Evolutionary conservation across 2,888 invertebrate species (phyloP).

Genomic region (Elegia similella): DNA sequence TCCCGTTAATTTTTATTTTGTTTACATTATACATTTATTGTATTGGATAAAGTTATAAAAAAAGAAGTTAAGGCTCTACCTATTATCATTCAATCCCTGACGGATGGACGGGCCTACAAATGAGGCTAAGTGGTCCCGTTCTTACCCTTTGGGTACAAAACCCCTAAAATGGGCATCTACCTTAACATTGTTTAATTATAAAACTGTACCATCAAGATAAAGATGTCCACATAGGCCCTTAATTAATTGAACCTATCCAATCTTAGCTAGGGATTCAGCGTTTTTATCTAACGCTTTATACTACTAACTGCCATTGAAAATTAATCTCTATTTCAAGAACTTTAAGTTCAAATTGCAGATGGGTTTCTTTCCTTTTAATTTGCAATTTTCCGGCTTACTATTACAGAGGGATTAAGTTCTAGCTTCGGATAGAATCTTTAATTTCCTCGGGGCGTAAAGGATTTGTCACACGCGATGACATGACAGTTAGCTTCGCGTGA

Average conservation of each 20-base stretch:
- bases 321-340: slow-evolving; percentile 22
- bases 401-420: slow-evolving; percentile 72
- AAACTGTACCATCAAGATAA: slow-evolving; percentile 31
- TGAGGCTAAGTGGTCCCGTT: too few species aligned
- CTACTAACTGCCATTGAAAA: slow-evolving; percentile 23
- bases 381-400: slow-evolving; percentile 76
- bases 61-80: too few species aligned
- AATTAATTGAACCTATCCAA: slow-evolving; percentile 72
- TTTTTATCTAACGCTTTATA: slow-evolving; percentile 59
- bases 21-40: too few species aligned
- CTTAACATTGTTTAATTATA: slow-evolving; percentile 1
- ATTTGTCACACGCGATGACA: slow-evolving; percentile 3
- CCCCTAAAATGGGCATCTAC: neutral
- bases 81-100: too few species aligned
- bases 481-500: neutral
- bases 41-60: too few species aligned
- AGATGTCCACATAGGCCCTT: slow-evolving; percentile 54
- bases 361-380: slow-evolving; percentile 56
- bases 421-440: slow-evolving; percentile 76
- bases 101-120: too few species aligned
- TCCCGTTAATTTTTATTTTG: too few species aligned
- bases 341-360: slow-evolving; percentile 27
- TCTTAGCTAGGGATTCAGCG: slow-evolving; percentile 55
- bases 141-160: too few species aligned
- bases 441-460: slow-evolving; percentile 67